These are phyloP conservation scores for Pristionchus arcanus DNA, from an alignment of 2,888 invertebrate species.

Conservation along the genomic window DNA sequence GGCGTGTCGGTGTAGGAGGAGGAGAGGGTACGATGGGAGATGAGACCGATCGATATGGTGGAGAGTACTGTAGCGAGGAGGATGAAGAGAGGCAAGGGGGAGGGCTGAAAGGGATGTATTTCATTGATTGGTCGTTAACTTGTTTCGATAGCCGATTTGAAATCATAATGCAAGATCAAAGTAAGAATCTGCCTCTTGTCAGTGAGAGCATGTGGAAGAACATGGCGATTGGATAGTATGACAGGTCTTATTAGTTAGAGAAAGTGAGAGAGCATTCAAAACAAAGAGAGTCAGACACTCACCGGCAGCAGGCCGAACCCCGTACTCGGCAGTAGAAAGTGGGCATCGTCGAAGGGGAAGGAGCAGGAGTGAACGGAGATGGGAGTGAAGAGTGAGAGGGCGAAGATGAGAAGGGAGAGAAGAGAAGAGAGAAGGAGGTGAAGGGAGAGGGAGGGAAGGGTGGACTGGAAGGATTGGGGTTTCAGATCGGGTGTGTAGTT, in stretches of 20 bases:
- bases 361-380: not conserved
- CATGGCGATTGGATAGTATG: too few relatives aligned
- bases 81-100: not conserved
- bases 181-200: too few relatives aligned
- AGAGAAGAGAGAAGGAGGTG: not conserved
- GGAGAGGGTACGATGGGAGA: constrained; percentile 14
- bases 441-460: not conserved
- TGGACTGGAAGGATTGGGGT: not conserved
- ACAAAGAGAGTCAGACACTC: not conserved
- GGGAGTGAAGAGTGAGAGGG: not conserved
- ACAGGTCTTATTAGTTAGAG: not conserved
- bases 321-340: not conserved
- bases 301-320: not conserved
- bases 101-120: not conserved
- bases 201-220: too few relatives aligned
- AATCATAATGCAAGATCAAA: too few relatives aligned
- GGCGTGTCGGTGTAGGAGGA: not conserved
- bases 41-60: not conserved
- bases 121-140: not conserved
- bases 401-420: not conserved
- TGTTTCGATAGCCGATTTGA: too few relatives aligned
- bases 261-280: not conserved
- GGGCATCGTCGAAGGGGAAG: not conserved
- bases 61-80: constrained; percentile 10
- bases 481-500: not conserved